Conservation (phyloP, 2,888 invertebrate species). For the Caenorhabditis imperialis region DNA sequence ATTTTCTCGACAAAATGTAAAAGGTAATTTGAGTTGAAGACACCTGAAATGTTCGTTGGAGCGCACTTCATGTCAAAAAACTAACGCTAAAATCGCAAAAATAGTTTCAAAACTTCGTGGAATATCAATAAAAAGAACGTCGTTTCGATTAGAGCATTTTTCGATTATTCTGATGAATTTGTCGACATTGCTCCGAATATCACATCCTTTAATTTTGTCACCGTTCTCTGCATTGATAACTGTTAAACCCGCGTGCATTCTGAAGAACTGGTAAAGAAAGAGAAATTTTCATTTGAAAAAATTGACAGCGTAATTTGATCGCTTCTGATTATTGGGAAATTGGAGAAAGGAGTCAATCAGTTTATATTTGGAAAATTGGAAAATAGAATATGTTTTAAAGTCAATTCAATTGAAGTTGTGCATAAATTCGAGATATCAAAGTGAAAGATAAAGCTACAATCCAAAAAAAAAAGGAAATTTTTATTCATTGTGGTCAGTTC, state of each 20-base stretch:
- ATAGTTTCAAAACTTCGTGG: constrained; percentile 21
- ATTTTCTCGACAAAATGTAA: constrained; percentile 27
- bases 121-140: constrained; percentile 27
- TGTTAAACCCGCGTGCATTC: constrained; percentile 14
- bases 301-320: too few species aligned
- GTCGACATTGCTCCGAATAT: background rate
- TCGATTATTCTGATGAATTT: background rate
- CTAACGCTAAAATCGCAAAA: constrained; percentile 20
- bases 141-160: background rate
- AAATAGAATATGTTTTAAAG: too few species aligned
- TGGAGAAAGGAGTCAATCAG: too few species aligned
- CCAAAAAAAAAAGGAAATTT: too few species aligned
- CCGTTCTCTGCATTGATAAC: constrained; percentile 15
- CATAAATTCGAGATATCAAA: too few species aligned
- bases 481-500: too few species aligned
- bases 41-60: constrained; percentile 22
- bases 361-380: too few species aligned
- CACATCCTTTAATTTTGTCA: constrained; percentile 1
- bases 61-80: background rate
- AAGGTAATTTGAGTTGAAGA: constrained; percentile 21
- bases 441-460: too few species aligned
- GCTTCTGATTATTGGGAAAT: too few species aligned
- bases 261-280: background rate
- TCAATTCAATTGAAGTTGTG: too few species aligned
- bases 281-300: background rate